Percentiles rank a stretch among this genome's conserved stretches.
These are phyloP conservation scores for Pardosa pseudoannulata DNA, from an alignment of 2,888 invertebrate species.

Conservation along the genomic window DNA sequence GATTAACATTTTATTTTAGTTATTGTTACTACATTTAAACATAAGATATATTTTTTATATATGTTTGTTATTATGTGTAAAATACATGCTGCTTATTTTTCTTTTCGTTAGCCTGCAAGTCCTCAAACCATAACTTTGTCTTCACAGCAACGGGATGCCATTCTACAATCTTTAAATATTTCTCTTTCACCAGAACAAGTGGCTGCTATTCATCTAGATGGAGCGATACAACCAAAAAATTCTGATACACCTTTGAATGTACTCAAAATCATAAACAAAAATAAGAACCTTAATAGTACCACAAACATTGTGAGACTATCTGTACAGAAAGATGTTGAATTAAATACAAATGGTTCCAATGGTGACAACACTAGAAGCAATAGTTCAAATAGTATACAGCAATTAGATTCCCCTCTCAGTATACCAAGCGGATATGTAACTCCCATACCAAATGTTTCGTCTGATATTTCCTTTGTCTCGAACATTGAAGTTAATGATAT, in stretches of 20 bases:
- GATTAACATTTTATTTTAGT: too few species aligned
- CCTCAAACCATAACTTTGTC: slow-evolving; percentile 19
- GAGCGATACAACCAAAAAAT: background rate
- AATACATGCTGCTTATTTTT: too few species aligned
- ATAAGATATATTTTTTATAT: too few species aligned
- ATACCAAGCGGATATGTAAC: slow-evolving; percentile 45
- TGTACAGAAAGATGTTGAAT: background rate
- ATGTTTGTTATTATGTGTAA: too few species aligned
- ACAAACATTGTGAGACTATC: background rate
- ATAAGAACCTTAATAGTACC: background rate
- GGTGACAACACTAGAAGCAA: slow-evolving; percentile 21
- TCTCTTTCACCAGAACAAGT: slow-evolving; percentile 24
- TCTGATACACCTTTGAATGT: slow-evolving; percentile 14
- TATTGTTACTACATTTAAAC: too few species aligned
- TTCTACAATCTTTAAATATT: slow-evolving; percentile 44
- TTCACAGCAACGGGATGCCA: slow-evolving; percentile 19
- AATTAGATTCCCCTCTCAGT: slow-evolving; percentile 35
- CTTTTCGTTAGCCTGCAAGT: slow-evolving; percentile 10
- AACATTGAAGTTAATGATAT: slow-evolving; percentile 23
- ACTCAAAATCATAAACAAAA: slow-evolving; percentile 34
- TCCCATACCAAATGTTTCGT: slow-evolving; percentile 19
- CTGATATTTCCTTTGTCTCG: slow-evolving; percentile 34
- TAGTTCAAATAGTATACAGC: slow-evolving; percentile 23
- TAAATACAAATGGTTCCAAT: background rate
- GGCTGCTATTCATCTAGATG: slow-evolving; percentile 34